These are phyloP conservation scores for Cerastoderma edule DNA, from an alignment of 2,888 invertebrate genomes.

Conservation along the genomic window DNA sequence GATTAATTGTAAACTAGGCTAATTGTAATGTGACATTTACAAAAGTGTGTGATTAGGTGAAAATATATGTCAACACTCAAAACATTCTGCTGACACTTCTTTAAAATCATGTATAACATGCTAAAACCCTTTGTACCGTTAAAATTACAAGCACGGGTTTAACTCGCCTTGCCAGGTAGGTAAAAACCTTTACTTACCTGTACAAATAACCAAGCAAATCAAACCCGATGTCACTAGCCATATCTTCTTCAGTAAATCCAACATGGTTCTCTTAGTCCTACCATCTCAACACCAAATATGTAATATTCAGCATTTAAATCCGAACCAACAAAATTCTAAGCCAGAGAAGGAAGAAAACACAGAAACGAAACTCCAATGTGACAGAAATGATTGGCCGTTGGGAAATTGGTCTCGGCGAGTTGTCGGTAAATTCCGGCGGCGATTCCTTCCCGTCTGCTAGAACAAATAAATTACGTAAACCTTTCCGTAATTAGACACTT, in stretches of 20 bases:
- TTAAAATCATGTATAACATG: slow-evolving; percentile 8
- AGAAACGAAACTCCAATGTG: slow-evolving; percentile 4
- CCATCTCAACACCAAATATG: too few species aligned
- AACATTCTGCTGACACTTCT: background rate
- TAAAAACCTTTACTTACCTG: slow-evolving; percentile 6
- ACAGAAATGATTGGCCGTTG: slow-evolving; percentile 8
- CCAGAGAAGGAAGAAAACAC: background rate
- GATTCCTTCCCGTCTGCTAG: background rate
- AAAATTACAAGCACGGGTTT: background rate
- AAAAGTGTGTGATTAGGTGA: background rate
- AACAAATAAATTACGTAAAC: slow-evolving; percentile 18
- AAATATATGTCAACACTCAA: background rate
- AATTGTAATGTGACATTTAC: background rate
- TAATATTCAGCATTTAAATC: too few species aligned
- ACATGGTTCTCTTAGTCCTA: background rate
- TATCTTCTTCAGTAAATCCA: slow-evolving; percentile 8
- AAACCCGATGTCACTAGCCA: background rate
- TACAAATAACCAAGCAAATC: background rate
- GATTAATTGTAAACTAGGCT: background rate
- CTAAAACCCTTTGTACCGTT: background rate
- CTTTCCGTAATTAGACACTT: slow-evolving; percentile 22
- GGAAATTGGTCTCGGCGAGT: background rate
- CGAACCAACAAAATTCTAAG: background rate
- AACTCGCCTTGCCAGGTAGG: background rate
- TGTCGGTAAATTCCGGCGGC: slow-evolving; percentile 17